Conservation (phyloP, 2,888 invertebrate genomes). For the Melanostoma mellinum region DNA sequence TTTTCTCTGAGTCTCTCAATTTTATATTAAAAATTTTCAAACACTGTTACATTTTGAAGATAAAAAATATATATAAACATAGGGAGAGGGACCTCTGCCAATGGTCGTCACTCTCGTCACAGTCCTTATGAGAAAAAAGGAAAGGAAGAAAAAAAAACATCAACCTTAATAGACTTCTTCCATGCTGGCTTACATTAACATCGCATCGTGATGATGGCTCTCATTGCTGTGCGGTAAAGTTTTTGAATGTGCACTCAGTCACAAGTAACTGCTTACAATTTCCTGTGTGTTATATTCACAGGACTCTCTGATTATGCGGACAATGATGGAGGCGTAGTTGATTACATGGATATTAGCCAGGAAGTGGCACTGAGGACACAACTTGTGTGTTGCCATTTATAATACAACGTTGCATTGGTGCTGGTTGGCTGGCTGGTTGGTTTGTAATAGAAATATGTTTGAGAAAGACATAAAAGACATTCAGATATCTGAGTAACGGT, state of each 20-base stretch:
- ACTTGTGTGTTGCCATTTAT: not conserved
- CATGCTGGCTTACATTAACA: slow-evolving; percentile 56
- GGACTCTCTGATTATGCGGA: slow-evolving; percentile 50
- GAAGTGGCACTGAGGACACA: slow-evolving; percentile 28
- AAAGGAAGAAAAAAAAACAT: slow-evolving; percentile 22
- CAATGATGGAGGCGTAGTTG: slow-evolving; percentile 31
- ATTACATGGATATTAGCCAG: slow-evolving; percentile 63
- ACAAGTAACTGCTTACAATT: slow-evolving; percentile 53
- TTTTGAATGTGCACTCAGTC: slow-evolving; percentile 61
- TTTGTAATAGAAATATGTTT: slow-evolving; percentile 3
- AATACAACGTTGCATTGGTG: not conserved
- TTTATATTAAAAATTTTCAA: slow-evolving; percentile 59
- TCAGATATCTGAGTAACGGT: not conserved
- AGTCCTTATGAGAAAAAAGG: slow-evolving; percentile 1
- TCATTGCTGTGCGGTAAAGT: slow-evolving; percentile 58
- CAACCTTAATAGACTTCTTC: slow-evolving; percentile 33
- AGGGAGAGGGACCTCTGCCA: slow-evolving; percentile 34
- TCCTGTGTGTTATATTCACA: slow-evolving; percentile 54
- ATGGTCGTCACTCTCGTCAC: not conserved
- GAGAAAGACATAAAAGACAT: slow-evolving; percentile 14
- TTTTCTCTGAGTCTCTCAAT: slow-evolving; percentile 34
- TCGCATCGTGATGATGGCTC: slow-evolving; percentile 29
- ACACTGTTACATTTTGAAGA: slow-evolving; percentile 19
- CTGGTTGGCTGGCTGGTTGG: too few relatives aligned
- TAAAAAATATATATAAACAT: not conserved